Evolutionary conservation across 2,797 vertebrate species (phyloP).

Genomic region (Trachurus trachurus): DNA sequence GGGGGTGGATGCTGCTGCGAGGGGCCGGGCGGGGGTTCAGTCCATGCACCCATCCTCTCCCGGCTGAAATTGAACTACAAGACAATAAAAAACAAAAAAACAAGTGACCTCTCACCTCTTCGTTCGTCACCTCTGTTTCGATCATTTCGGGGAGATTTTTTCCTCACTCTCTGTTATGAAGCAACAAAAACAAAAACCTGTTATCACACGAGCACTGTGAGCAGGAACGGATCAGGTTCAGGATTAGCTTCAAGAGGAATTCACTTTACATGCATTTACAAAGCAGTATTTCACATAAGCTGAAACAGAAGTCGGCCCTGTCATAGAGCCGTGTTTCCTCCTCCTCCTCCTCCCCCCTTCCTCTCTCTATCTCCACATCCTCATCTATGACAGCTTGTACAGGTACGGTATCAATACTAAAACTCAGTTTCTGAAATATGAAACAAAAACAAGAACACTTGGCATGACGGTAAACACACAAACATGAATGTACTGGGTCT

Average conservation of each 20-base stretch:
- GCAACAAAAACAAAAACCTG: constrained; percentile 28
- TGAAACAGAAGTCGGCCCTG: neutral
- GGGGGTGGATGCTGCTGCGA: neutral
- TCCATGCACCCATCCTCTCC: neutral
- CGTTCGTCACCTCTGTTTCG: neutral
- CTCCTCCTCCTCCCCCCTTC: too few species aligned
- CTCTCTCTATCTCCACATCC: neutral
- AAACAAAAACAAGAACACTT: constrained; percentile 35
- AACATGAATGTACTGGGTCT: constrained; percentile 64
- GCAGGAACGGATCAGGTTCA: constrained; percentile 8
- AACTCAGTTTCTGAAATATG: neutral
- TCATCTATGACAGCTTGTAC: constrained; percentile 4
- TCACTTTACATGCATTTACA: neutral
- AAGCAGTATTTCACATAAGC: constrained; percentile 18
- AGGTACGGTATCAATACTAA: neutral
- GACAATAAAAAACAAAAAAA: neutral
- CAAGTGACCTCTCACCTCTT: constrained; percentile 6
- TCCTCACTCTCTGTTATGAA: constrained; percentile 7
- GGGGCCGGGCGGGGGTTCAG: neutral
- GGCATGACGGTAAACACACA: constrained; percentile 7
- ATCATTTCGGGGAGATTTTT: neutral
- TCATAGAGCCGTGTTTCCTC: neutral
- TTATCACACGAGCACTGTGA: neutral
- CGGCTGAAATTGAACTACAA: neutral
- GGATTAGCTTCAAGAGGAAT: constrained; percentile 19